Percentiles rank a stretch among this genome's conserved stretches.
Evolutionary conservation across 2,888 invertebrate genomes (phyloP).

Genomic region (Pegoplata infirma): DNA sequence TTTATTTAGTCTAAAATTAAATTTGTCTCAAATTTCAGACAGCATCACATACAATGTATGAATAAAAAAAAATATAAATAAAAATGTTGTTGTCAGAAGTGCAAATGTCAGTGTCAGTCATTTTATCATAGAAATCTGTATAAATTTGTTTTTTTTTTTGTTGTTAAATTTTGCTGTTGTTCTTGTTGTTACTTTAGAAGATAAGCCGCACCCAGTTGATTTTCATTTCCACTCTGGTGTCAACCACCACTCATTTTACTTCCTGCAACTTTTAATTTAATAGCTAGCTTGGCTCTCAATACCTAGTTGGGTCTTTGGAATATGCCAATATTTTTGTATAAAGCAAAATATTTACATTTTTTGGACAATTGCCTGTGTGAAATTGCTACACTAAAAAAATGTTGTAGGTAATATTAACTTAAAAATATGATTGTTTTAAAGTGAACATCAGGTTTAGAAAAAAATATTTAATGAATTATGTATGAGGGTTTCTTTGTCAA

Average conservation of each 20-base stretch:
- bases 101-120: conserved; percentile 63
- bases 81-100: conserved; percentile 58
- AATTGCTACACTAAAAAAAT: too few relatives aligned
- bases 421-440: too few relatives aligned
- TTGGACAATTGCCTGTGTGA: conserved; percentile 50
- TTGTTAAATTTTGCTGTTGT: conserved; percentile 28
- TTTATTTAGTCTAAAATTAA: conserved; percentile 55
- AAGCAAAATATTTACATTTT: conserved; percentile 62
- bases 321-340: conserved; percentile 38
- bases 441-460: too few relatives aligned
- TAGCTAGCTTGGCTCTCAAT: too few relatives aligned
- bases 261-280: conserved; percentile 20
- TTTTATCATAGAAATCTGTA: conserved; percentile 47
- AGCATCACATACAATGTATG: conserved; percentile 40
- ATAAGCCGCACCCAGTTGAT: conserved; percentile 53
- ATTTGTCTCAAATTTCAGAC: conserved; percentile 62
- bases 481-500: too few relatives aligned
- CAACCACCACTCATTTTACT: conserved; percentile 25
- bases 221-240: not conserved
- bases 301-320: conserved; percentile 51
- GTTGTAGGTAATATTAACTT: too few relatives aligned
- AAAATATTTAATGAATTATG: too few relatives aligned
- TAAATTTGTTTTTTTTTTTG: conserved; percentile 37
- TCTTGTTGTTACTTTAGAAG: conserved; percentile 11
- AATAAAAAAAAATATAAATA: conserved; percentile 25